Percentiles rank a stretch among this genome's conserved stretches.
Evolutionary conservation across 2,797 vertebrate genomes (phyloP).

Genomic region (Silurus aristotelis): DNA sequence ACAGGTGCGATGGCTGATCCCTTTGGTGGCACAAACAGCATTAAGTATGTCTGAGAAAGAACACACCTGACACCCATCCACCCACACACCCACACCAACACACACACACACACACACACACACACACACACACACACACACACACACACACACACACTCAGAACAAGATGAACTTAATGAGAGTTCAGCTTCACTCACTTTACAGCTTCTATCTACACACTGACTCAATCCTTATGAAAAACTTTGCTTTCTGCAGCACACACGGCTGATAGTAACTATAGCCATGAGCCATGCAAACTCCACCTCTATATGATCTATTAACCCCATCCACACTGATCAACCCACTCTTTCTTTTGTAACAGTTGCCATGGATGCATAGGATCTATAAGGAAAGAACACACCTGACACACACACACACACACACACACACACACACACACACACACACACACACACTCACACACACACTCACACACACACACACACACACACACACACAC

Average conservation of each 20-base stretch:
- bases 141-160: background rate
- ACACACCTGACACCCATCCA: slow-evolving; percentile 6
- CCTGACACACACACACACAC: slow-evolving; percentile 3
- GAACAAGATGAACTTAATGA: background rate
- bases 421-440: slow-evolving; percentile 1
- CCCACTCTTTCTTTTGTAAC: background rate
- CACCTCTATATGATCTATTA: slow-evolving; percentile 3
- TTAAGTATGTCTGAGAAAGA: background rate
- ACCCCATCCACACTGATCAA: background rate
- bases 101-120: no score
- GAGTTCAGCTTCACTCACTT: background rate
- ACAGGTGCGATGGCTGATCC: background rate
- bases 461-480: background rate
- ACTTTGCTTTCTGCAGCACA: background rate
- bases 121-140: no score
- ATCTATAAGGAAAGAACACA: background rate
- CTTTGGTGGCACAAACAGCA: background rate
- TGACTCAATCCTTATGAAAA: background rate
- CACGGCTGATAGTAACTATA: background rate
- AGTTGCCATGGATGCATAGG: slow-evolving; percentile 4
- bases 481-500: slow-evolving; percentile 11
- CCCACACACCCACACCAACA: no score
- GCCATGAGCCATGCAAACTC: background rate
- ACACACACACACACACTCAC: background rate
- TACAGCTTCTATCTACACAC: background rate